Evolutionary conservation across 2,888 invertebrate genomes (phyloP), one percentile per base, ranked within the genome.

Genomic region (Zootermopsis nevadensis): DNA sequence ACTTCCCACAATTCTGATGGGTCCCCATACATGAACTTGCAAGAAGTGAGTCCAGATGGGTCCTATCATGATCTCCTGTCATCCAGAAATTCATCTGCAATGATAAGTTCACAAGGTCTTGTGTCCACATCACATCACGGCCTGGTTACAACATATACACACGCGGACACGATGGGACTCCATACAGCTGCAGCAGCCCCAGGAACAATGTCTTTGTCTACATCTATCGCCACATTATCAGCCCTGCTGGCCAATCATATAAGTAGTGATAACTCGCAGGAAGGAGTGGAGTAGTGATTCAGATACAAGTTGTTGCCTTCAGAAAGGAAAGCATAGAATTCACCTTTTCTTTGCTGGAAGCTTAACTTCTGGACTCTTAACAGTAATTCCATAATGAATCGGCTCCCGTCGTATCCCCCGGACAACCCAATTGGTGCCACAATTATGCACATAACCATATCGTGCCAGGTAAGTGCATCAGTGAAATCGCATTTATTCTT

Each of bases 1-100:
- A 83, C 80, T n/a, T 77, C 84, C 10, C 84, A 84, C 42, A 77
- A 83, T 48, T 84, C 84, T 8, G 82, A 82, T 67, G 60, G 82
- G 19, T 82, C 69, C 0, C 77, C 82, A 27, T 82, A 82, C 48
- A 77, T 79, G 77, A 42, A 60, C 30, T 67, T 83, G 53, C 81
- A 80, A 22, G 81, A 83, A 42, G 83, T 83, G n/a, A 81, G 81
- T 67, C 81, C 80, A n/a, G 76, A 72, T 35, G 31, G 67, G 15
- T 48, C 77, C 42, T 67, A 83, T n/a, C 69, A 69, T 35, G 38
- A 66, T 19, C 67, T 80, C 38, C 24, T 35, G 35, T 74, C 74
- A 0, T 33, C 69, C 22, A 69, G 31, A 22, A 30, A 19, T 31
- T 6, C 69, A 12, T 6, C 12, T 15, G 22, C 69, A 8, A 69